phyloP scores from a whole-genome alignment of 1,140 invertebrate genomes.

The Drosophila pallidifrons region DNA sequence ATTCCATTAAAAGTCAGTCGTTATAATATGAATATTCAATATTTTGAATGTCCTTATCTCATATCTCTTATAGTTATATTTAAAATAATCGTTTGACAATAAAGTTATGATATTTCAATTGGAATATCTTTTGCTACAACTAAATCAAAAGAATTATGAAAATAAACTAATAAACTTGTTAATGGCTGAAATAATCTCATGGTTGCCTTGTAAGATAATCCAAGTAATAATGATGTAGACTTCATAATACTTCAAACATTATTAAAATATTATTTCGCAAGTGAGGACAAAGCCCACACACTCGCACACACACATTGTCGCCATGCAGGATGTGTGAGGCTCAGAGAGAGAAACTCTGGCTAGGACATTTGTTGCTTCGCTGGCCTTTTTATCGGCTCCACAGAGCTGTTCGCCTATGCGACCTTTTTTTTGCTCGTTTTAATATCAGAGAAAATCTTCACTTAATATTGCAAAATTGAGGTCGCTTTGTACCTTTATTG shows the following conservation, averaged over 20 bases:
- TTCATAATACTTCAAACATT: conserved; percentile 7
- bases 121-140: too few relatives aligned
- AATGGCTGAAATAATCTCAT: too few relatives aligned
- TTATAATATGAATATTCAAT: too few relatives aligned
- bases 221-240: neutral
- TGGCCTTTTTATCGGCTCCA: conserved; percentile 38
- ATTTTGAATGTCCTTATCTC: too few relatives aligned
- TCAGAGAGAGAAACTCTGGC: conserved; percentile 8
- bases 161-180: too few relatives aligned
- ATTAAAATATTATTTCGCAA: conserved; percentile 39
- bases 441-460: conserved; percentile 56
- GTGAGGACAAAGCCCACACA: conserved; percentile 42
- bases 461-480: conserved; percentile 65
- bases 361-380: conserved; percentile 57
- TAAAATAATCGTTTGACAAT: too few relatives aligned
- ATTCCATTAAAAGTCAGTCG: too few relatives aligned
- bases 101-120: too few relatives aligned
- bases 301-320: conserved; percentile 25
- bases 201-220: neutral
- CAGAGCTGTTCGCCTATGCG: conserved; percentile 31
- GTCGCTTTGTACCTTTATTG: conserved; percentile 54
- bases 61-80: too few relatives aligned
- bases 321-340: conserved; percentile 32
- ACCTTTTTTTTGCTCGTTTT: conserved; percentile 54
- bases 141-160: too few relatives aligned